Conservation (phyloP, 2,797 vertebrate species). For the Cossypha dichroa region DNA sequence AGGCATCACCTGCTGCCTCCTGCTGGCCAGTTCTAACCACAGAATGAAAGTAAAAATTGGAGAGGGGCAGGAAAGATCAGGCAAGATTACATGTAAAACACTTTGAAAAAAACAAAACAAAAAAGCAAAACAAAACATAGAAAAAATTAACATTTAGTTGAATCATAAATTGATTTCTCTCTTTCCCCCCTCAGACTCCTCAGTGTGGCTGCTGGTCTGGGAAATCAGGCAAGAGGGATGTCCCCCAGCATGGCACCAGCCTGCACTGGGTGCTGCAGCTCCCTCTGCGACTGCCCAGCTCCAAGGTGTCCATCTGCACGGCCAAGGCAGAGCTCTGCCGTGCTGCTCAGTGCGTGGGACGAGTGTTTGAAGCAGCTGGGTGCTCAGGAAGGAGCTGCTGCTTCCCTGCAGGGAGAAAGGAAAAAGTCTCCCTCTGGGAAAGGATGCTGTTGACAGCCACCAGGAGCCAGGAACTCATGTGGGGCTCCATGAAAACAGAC, state of each 20-base stretch:
- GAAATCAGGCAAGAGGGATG: background rate
- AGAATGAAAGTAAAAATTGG: background rate
- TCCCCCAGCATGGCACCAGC: fast-evolving
- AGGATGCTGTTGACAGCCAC: background rate
- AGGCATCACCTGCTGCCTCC: background rate
- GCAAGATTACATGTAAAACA: background rate
- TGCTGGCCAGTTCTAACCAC: background rate
- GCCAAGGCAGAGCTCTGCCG: background rate
- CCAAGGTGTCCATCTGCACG: background rate
- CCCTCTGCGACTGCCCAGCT: background rate
- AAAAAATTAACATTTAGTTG: background rate
- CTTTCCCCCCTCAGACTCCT: background rate
- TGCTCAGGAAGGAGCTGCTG: background rate
- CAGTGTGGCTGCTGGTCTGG: background rate
- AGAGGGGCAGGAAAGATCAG: background rate
- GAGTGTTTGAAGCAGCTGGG: background rate
- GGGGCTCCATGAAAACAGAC: background rate
- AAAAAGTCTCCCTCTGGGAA: background rate
- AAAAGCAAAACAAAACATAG: background rate
- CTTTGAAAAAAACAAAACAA: background rate
- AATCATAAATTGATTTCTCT: background rate
- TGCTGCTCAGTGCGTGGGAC: fast-evolving
- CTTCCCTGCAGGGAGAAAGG: background rate
- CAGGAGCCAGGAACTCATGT: fast-evolving
- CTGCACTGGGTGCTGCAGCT: fast-evolving